Evolutionary conservation across 1,140 invertebrate species (phyloP).

Genomic region (Branchinecta lynchi): DNA sequence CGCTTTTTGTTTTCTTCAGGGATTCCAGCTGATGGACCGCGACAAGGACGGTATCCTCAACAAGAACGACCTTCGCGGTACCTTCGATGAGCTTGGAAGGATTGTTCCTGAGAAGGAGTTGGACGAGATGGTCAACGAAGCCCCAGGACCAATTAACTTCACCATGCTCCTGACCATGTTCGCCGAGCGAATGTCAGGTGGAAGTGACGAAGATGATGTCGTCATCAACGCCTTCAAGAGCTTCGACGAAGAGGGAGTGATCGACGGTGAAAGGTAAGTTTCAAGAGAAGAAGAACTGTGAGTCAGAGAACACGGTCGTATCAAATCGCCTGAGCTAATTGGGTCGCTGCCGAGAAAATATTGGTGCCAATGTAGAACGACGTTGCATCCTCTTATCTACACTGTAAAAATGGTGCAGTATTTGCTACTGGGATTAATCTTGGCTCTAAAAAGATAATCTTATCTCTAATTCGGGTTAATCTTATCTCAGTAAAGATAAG

Average conservation of each 20-base stretch:
- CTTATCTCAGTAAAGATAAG: no score
- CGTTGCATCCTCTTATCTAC: no score
- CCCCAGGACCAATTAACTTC: slow-evolving; percentile 84
- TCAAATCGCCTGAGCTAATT: no score
- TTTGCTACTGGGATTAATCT: no score
- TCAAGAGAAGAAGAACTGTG: no score
- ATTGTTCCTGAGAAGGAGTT: slow-evolving; percentile 75
- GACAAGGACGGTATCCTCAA: slow-evolving; percentile 96
- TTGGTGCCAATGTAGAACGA: no score
- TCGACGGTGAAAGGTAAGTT: slow-evolving; percentile 61
- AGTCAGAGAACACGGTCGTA: no score
- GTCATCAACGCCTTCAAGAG: slow-evolving; percentile 87
- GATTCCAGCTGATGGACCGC: slow-evolving; percentile 95
- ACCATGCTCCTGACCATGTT: slow-evolving; percentile 83
- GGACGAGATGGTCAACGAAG: slow-evolving; percentile 76
- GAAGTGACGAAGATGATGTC: slow-evolving; percentile 76
- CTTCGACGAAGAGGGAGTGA: slow-evolving; percentile 77
- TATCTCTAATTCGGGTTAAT: no score
- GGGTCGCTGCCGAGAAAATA: no score
- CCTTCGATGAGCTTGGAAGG: slow-evolving; percentile 86
- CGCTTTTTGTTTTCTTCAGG: slow-evolving; percentile 37
- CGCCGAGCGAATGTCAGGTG: slow-evolving; percentile 65
- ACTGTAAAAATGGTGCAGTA: no score
- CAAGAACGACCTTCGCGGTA: slow-evolving; percentile 84
- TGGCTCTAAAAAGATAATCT: no score